Evolutionary conservation across 2,113 vertebrate genomes (phyloP).

Genomic region (pig (Sus scrofa)): T2T-Sscrofa CM000813.6:152191501-152192000

Average conservation of each 20-base stretch:
- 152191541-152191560: slow-evolving; percentile 62
- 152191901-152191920: slow-evolving; percentile 54
- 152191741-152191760: slow-evolving; percentile 72
- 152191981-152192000: too few relatives aligned
- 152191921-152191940: slow-evolving; percentile 40
- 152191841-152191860: slow-evolving; percentile 69
- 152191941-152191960: slow-evolving; percentile 61
- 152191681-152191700: slow-evolving; percentile 81
- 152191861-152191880: slow-evolving; percentile 71
- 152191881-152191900: slow-evolving; percentile 43
- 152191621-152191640: slow-evolving; percentile 58
- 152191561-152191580: slow-evolving; percentile 74
- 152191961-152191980: background rate
- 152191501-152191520: slow-evolving; percentile 81
- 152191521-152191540: slow-evolving; percentile 74
- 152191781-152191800: slow-evolving; percentile 60
- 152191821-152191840: slow-evolving; percentile 59
- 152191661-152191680: slow-evolving; percentile 60
- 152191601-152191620: slow-evolving; percentile 81
- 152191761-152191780: slow-evolving; percentile 59
- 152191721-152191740: slow-evolving; percentile 82
- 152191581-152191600: slow-evolving; percentile 83
- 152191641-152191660: slow-evolving; percentile 51
- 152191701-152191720: slow-evolving; percentile 82
- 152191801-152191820: slow-evolving; percentile 29